Base-by-base conservation (phyloP, 1,140 invertebrate genomes). In the Brachionus plicatilis region DNA sequence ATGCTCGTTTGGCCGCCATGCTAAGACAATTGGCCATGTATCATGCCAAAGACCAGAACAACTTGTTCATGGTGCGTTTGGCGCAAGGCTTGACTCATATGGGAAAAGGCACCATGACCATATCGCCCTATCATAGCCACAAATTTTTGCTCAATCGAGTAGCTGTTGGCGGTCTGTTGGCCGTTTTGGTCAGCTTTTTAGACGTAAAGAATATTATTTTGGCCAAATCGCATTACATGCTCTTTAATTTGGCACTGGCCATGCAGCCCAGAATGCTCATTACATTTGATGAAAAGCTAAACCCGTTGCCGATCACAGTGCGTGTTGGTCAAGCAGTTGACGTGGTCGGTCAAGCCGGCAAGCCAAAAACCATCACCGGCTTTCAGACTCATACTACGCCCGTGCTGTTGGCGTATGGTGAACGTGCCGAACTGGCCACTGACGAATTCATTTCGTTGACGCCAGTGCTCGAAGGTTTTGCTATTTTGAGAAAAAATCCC, bases 251-350 rank as follows among this genome's bases (percentile, higher is more conserved):
- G n/a, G 78, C 78, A 50, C 93, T 96, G 1, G 96, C 97, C 12
- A 99, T 99, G 94, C 97, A 99, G 88, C 97, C 98, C 0, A 93
- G 98, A 85, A 98, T 99, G 96, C 89, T 99, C n/a, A 95, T 99
- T 4, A 99, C 98, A n/a, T 96, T 99, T 86, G 95, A 99, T 90
- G 96, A 98, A 88, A 93, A 97, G 84, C 90, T 99, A 12, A 94
- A 95, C 88, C 95, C 97, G 65, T 89, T 99, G 56, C 94, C 96
- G 84, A 96, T 99, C 4, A 94, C 95, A 43, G 98, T 99, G 0
- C 92, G 98, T 86, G 98, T 99, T 86, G 98, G 98, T 88, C 94
- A 97, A 92, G 97, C 97, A 70, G 96, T 99, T 1, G 97, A 99
- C 92, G 96, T 98, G 6, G 98, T 99, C 24, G 98, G 97, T 6